Conservation (phyloP, 2,888 invertebrate genomes). For the Habroteleia sp. region DNA sequence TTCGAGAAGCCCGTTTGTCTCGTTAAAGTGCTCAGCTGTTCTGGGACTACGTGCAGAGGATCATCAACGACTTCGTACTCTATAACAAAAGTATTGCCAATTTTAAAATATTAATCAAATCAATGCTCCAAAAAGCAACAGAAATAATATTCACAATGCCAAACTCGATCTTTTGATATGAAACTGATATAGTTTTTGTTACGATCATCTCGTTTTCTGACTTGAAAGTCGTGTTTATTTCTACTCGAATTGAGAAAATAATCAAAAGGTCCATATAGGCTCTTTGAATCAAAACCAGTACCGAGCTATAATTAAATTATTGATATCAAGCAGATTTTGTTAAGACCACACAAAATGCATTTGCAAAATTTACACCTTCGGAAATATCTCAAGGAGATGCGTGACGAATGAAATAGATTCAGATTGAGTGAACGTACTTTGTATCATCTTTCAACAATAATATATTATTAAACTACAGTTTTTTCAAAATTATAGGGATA, state of each 20-base stretch:
- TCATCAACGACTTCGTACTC: constrained; percentile 39
- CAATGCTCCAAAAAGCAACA: too few species aligned
- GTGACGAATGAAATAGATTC: too few species aligned
- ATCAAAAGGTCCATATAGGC: constrained; percentile 35
- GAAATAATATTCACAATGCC: too few species aligned
- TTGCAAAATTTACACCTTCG: too few species aligned
- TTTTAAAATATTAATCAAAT: too few species aligned
- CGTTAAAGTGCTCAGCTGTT: constrained; percentile 68
- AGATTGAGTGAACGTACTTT: too few species aligned
- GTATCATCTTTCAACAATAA: too few species aligned
- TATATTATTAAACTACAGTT: too few species aligned
- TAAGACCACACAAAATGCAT: constrained; percentile 3
- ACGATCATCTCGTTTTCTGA: constrained; percentile 1
- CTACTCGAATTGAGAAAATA: constrained; percentile 36
- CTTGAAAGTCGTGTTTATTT: constrained; percentile 40
- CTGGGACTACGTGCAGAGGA: constrained; percentile 67
- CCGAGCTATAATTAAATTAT: constrained; percentile 45
- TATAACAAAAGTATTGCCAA: constrained; percentile 9
- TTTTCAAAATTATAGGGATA: too few species aligned
- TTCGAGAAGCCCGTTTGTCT: constrained; percentile 73
- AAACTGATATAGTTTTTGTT: background rate
- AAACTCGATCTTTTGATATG: background rate
- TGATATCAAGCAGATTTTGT: constrained; percentile 24
- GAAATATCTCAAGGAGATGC: too few species aligned
- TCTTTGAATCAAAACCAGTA: constrained; percentile 42